Base-by-base conservation (phyloP, 2,113 vertebrate species). In the Todiramphus saurophagus region DNA sequence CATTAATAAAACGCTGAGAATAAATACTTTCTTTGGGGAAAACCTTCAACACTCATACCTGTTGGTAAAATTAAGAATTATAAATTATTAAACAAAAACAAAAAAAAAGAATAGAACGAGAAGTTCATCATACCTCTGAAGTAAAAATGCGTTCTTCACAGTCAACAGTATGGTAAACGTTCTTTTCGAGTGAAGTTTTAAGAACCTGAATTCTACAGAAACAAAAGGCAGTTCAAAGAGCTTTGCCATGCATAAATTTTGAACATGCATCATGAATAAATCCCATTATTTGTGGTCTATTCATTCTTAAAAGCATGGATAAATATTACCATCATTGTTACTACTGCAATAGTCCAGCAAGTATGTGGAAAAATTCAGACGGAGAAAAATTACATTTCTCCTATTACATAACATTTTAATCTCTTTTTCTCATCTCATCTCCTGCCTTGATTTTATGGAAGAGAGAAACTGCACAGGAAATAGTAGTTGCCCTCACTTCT, bases 101-200 rank as follows among this genome's bases (percentile, higher is more conserved):
- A 51, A 25, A 7, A 24, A 24, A 50, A 25, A 25, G 23, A 51
- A 7, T 25, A 51, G 19, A 81, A 90, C 21, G 3, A 56, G 2
- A 64, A 59, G 16, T 56, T 83, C 51, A 41, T 33, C 80, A 37
- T 98, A 98, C 98, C 98, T 98, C 94, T 84, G 98, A 96, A 63
- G 85, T 95, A 92, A 97, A 98, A 82, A 98, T 59, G 51, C 25
- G 91, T 83, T 98, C 96, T 93, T 98, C 98, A 37, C 37, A 67
- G 41, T 95, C 96, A 56, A 80, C 60, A 50, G 73, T 87, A 85
- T 58, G 83, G 86, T 86, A 95, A 83, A 98, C 70, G 70, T 96
- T 97, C 56, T 97, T 97, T 78, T 98, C 97, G 95, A 98, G 92
- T 16, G 98, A 97, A n/a, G 96, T 74, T 96, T 97, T 98, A 91